Evolutionary conservation across 2,888 invertebrate species (phyloP).

Genomic region (Brachyopa scutellaris): DNA sequence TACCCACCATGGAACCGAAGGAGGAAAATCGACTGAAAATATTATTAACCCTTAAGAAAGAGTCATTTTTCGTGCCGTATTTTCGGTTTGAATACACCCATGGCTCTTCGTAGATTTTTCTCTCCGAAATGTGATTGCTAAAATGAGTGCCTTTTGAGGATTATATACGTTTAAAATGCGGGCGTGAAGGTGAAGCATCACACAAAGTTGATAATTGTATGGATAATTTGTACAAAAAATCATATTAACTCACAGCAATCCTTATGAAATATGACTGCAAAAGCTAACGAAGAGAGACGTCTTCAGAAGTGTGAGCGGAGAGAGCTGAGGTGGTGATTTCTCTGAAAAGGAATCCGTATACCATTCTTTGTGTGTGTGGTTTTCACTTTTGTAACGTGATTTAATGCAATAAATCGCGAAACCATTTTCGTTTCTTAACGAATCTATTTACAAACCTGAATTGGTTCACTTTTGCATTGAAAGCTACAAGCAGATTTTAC

Average conservation of each 20-base stretch:
- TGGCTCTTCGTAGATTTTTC: not conserved
- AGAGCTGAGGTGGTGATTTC: not conserved
- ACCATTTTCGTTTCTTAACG: conserved; percentile 16
- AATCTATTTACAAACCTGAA: not conserved
- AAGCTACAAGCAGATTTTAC: conserved; percentile 43
- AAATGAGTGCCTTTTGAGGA: conserved; percentile 51
- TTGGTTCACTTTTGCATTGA: conserved; percentile 5
- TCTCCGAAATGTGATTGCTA: conserved; percentile 25
- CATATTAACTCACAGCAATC: conserved; percentile 1
- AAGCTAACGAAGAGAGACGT: conserved; percentile 18
- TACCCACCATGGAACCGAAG: conserved; percentile 14
- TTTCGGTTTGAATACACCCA: not conserved
- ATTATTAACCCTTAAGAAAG: conserved; percentile 53
- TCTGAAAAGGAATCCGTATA: not conserved
- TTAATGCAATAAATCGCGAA: conserved; percentile 51
- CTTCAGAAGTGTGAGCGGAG: not conserved
- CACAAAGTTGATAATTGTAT: conserved; percentile 58
- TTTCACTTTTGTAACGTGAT: conserved; percentile 49
- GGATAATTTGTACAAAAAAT: conserved; percentile 28
- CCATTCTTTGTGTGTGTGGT: not conserved
- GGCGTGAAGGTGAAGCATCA: conserved; percentile 38
- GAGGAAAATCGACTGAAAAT: conserved; percentile 51
- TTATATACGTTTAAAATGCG: conserved; percentile 33
- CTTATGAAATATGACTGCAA: conserved; percentile 41
- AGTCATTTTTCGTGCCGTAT: conserved; percentile 13